Evolutionary conservation across 2,113 vertebrate species (phyloP).

Genomic region (Girardinichthys multiradiatus): DNA sequence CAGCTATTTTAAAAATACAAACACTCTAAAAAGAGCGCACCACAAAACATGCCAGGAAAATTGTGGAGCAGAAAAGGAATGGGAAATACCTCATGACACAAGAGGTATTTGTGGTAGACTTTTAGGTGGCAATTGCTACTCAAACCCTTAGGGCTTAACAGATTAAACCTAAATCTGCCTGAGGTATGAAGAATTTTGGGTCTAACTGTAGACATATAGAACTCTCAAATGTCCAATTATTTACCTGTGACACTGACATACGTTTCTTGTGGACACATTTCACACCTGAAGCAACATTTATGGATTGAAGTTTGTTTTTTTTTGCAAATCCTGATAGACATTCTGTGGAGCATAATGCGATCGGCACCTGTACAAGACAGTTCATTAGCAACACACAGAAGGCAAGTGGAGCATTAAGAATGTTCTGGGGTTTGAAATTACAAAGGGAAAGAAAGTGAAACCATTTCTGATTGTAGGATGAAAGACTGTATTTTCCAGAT

Average conservation of each 20-base stretch:
- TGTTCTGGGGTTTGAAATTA: not conserved
- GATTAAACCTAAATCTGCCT: constrained; percentile 47
- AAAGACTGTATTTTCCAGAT: too few relatives aligned
- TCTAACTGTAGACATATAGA: not conserved
- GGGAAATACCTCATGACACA: constrained; percentile 78
- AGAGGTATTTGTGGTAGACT: fast-evolving
- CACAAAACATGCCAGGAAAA: constrained; percentile 84
- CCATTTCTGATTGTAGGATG: too few relatives aligned
- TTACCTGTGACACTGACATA: constrained; percentile 84
- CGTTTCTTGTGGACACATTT: constrained; percentile 74
- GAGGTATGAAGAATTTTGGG: not conserved
- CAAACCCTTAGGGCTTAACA: too few relatives aligned
- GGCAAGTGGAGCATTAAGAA: not conserved
- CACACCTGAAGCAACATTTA: constrained; percentile 84
- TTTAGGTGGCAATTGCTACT: too few relatives aligned
- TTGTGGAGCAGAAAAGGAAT: constrained; percentile 77
- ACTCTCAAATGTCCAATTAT: not conserved
- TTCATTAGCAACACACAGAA: not conserved
- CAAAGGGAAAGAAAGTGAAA: too few relatives aligned
- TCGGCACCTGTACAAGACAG: constrained; percentile 47
- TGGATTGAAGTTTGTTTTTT: constrained; percentile 49
- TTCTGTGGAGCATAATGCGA: constrained; percentile 49
- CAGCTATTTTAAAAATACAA: constrained; percentile 87
- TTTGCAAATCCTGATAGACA: constrained; percentile 48
- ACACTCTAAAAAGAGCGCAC: constrained; percentile 88